Base-by-base conservation (phyloP, 2,888 invertebrate species). In the Andrena marginata region DNA sequence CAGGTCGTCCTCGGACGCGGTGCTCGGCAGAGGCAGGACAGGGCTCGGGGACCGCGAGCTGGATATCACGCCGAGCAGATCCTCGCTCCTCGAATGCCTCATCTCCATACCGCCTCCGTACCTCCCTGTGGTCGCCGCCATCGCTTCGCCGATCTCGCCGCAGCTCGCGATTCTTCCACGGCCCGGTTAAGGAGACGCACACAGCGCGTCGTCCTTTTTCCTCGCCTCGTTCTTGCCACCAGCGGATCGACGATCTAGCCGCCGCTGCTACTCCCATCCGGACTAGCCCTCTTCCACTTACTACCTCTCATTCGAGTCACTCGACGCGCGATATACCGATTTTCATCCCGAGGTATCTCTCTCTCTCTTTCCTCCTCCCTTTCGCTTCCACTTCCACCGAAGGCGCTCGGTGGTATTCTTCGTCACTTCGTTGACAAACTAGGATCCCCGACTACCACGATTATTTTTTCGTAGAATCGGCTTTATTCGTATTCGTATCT, bases 51-150 rank as follows among this genome's bases (percentile, higher is more conserved):
- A 89, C 63, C 92, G 85, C 49, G 90, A 91, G 20, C 80, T 75
- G 75, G 87, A 74, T 73, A 84, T 84, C 20, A 90, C 89, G 5
- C 93, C 93, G 31, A 94, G 87, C 13, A 94, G 85, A 84, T 93
- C 94, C 85, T 94, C 94, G 89, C 93, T 93, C 7, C 92, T 82
- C 33, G 93, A 93, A 64, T 94, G 94, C 10, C 93, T 90, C 93
- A 94, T 93, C 79, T 94, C 94, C 56, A 90, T 90, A 78, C 89
- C 91, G 26, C 91, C 91, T 23, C 91, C 89, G 76, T 91, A 94
- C 67, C 91, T 87, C 29, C 82, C 79, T 49, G 70, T 68, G 2
- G 83, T 78, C 10, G 82, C 49, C 29, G 77, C 80, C 79, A 73
- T 82, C 63, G 51, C 23, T 60, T 51, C 20, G 7, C 31, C 73